Evolutionary conservation across 2,888 invertebrate species (phyloP).

Genomic region (Meganola albula): DNA sequence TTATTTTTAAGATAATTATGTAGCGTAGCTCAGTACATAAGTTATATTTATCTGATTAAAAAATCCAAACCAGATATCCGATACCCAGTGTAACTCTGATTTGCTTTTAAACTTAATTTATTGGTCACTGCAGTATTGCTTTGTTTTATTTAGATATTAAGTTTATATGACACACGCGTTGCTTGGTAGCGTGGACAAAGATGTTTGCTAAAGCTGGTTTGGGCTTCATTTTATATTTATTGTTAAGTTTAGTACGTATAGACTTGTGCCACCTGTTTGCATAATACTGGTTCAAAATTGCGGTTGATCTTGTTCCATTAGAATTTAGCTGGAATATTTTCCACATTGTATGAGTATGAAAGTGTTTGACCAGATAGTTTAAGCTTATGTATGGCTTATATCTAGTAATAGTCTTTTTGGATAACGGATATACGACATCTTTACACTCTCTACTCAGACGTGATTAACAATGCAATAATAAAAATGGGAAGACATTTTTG

Average conservation of each 20-base stretch:
- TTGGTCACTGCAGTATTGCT: slow-evolving; percentile 15
- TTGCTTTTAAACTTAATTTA: slow-evolving; percentile 5
- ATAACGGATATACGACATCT: slow-evolving; percentile 55
- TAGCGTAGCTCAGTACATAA: slow-evolving; percentile 10
- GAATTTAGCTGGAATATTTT: too few species aligned
- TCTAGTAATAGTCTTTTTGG: slow-evolving; percentile 62
- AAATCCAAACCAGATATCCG: slow-evolving; percentile 9
- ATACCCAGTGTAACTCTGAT: slow-evolving; percentile 12
- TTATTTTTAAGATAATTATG: slow-evolving; percentile 24
- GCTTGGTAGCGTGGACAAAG: slow-evolving; percentile 12
- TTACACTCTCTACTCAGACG: slow-evolving; percentile 43
- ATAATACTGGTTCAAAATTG: too few species aligned
- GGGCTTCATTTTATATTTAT: slow-evolving; percentile 16
- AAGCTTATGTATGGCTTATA: too few species aligned
- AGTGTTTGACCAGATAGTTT: too few species aligned
- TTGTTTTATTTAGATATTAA: slow-evolving; percentile 16
- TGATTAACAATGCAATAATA: slow-evolving; percentile 36
- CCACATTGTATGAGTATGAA: too few species aligned
- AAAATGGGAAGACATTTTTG: slow-evolving; percentile 41
- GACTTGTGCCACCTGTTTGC: too few species aligned
- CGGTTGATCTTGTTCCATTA: too few species aligned
- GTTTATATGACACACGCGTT: slow-evolving; percentile 12
- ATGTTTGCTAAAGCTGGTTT: slow-evolving; percentile 13
- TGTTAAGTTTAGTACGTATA: slow-evolving; percentile 37
- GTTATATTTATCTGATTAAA: slow-evolving; percentile 7